Conservation (phyloP, 2,888 invertebrate species). For the Nezara viridula region DNA sequence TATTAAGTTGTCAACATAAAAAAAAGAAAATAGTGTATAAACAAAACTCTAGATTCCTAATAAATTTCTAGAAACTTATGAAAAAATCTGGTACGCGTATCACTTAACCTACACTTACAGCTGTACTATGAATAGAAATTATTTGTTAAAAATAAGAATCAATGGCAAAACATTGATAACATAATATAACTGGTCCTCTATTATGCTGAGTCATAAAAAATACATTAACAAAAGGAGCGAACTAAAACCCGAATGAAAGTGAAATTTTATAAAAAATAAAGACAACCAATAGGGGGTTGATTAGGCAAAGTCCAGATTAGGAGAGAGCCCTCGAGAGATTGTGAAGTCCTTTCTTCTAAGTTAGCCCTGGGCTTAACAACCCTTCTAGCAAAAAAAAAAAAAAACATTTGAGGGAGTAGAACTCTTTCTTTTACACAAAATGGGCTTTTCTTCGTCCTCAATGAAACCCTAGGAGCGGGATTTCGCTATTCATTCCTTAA, state of each 20-base stretch:
- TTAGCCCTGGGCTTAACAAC: constrained; percentile 23
- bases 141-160: no score
- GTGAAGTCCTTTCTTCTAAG: constrained; percentile 21
- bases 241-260: background rate
- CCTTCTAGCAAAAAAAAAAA: constrained; percentile 9
- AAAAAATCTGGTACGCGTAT: no score
- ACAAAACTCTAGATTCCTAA: no score
- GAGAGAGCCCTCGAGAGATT: constrained; percentile 38
- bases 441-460: background rate
- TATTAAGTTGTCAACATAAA: no score
- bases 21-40: no score
- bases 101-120: no score
- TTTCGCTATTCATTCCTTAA: constrained; percentile 8
- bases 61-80: no score
- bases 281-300: constrained; percentile 38
- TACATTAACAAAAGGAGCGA: background rate
- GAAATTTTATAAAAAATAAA: background rate
- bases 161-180: no score
- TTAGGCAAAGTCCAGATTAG: constrained; percentile 48
- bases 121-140: no score
- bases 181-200: background rate
- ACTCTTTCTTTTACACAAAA: background rate
- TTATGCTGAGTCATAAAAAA: background rate
- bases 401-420: constrained; percentile 10
- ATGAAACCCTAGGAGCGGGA: background rate